phyloP scores from a whole-genome alignment of 1,140 invertebrate species.

The Pomacea maculata region DNA sequence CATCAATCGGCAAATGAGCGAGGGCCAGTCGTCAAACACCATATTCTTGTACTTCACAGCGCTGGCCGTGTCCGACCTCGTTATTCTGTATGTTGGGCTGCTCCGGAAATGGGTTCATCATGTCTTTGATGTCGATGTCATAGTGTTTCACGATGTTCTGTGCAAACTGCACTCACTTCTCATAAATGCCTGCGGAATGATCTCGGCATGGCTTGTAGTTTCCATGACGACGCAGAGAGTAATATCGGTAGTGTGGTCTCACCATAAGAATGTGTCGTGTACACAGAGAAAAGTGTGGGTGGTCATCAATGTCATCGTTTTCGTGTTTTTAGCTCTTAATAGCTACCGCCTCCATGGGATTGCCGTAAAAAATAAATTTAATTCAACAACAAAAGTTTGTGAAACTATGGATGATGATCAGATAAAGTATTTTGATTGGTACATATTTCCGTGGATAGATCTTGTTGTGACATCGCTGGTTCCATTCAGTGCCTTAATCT shows the following conservation, averaged over 20 bases:
- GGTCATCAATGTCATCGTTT: too few relatives aligned
- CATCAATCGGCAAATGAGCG: constrained; percentile 23
- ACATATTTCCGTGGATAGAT: constrained; percentile 21
- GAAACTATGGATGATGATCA: not conserved
- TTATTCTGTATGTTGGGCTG: constrained; percentile 33
- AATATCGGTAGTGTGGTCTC: not conserved
- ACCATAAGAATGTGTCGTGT: not conserved
- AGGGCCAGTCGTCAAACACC: not conserved
- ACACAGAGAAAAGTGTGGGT: not conserved
- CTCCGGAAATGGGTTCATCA: constrained; percentile 31
- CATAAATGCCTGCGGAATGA: not conserved
- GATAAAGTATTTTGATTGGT: not conserved
- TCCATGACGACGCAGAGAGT: constrained; percentile 10
- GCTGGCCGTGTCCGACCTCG: constrained; percentile 28
- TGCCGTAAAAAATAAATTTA: too few relatives aligned
- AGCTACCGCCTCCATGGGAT: too few relatives aligned
- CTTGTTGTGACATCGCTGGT: constrained; percentile 14
- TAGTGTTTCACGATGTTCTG: constrained; percentile 11
- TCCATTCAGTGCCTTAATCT: constrained; percentile 15
- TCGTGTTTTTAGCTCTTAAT: too few relatives aligned
- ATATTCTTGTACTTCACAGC: constrained; percentile 14
- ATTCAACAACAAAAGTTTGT: not conserved
- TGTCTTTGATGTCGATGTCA: constrained; percentile 29
- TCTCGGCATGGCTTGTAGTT: constrained; percentile 4
- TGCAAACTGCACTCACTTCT: constrained; percentile 22